A percentile compares a stretch with the other conserved stretches of the same genome.
phyloP scores from a whole-genome alignment of 2,113 vertebrate species.

The Melospiza georgiana region DNA sequence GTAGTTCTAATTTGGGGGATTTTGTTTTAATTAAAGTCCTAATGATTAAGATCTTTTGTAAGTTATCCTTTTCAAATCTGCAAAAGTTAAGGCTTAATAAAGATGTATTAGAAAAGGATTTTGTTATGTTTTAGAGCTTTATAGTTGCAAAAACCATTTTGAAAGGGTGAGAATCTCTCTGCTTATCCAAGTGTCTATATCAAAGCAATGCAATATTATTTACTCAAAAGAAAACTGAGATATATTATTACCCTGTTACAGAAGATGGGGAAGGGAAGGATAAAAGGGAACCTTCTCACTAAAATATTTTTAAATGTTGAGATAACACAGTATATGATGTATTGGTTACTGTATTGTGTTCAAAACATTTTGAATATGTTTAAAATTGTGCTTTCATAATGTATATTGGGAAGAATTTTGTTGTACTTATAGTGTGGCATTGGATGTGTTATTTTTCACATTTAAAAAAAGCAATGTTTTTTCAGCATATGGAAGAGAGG shows the following conservation, averaged over 20 bases:
- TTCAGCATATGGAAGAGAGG: constrained; percentile 95
- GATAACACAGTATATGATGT: background rate
- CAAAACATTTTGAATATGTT: background rate
- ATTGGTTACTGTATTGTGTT: background rate
- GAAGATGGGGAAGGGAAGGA: background rate
- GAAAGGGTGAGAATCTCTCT: background rate
- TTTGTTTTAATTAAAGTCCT: background rate
- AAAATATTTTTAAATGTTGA: background rate
- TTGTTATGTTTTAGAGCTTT: background rate
- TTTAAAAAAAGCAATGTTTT: constrained; percentile 75
- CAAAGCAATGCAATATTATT: background rate
- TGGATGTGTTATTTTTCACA: constrained; percentile 64
- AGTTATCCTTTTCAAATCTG: background rate
- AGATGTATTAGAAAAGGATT: background rate
- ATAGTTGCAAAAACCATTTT: background rate
- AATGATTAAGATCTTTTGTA: background rate
- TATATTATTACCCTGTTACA: background rate
- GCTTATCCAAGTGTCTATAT: background rate
- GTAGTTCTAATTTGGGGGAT: background rate
- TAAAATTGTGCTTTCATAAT: constrained; percentile 7
- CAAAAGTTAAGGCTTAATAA: background rate
- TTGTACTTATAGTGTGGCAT: constrained; percentile 53
- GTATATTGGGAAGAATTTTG: constrained; percentile 35
- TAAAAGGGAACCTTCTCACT: background rate
- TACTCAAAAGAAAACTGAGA: background rate